Base-by-base conservation (phyloP, 2,113 vertebrate species). In the Erythrocercus mccallii region DNA sequence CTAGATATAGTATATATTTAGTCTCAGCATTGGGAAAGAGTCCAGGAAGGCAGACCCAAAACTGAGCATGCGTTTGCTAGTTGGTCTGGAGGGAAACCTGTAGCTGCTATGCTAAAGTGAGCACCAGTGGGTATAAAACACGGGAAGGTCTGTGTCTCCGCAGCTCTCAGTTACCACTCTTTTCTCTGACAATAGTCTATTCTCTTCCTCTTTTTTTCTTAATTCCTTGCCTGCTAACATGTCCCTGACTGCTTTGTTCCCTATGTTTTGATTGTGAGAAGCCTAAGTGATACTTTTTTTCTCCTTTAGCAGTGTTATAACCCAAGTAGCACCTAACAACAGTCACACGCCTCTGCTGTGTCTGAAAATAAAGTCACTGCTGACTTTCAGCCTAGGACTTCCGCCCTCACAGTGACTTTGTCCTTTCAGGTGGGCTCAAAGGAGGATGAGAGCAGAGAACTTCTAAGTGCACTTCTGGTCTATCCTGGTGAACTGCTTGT, bases 31-130 rank as follows among this genome's bases (percentile, higher is more conserved):
- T 31, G 9, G 30, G 22, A 60, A 72, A 47, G 31, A 58, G n/a
- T 16, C 33, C n/a, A 10, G 45, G 28, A 62, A 35, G 42, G 15
- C 16, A 77, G 17, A 62, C 2, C 2, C 1, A 0, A 65, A 42
- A 19, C 0, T 19, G 11, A 58, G 17, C 1, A 1, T 30, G 25
- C 4, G 1, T 66, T 73, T 93, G 10, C 53, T 58, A 27, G 19
- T 33, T 2, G 4, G 7, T 11, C 19, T 27, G 15, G 5, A 45
- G 37, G 22, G 40, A 81, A 79, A 38, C 28, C 22, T 44, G 6
- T 31, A 57, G 45, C 6, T 76, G 53, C 14, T 53, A 5, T 2
- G 11, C 17, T 64, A 25, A 83, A 92, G 57, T 12, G 44, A 42
- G 25, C 40, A 35, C 30, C 72, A 15, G 3, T 8, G 42, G 21